phyloP scores from a whole-genome alignment of 2,888 invertebrate species.

The Euzophera pinguis region DNA sequence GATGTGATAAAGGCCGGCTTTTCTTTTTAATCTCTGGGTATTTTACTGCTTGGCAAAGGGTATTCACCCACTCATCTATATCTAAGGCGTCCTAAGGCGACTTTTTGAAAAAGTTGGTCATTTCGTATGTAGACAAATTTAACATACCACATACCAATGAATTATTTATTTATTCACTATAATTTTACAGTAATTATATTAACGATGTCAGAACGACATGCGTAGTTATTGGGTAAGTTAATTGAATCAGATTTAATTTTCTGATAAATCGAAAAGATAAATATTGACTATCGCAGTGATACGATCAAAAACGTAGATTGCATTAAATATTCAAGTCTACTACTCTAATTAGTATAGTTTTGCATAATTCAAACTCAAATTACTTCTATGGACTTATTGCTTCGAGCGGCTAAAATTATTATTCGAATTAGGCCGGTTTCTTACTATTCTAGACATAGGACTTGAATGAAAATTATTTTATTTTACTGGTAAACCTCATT shows the following conservation, averaged over 20 bases:
- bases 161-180: background rate
- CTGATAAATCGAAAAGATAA: constrained; percentile 1
- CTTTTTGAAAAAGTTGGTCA: no score
- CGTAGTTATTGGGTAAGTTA: background rate
- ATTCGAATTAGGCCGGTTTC: background rate
- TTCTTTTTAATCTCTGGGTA: no score
- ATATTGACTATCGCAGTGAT: background rate
- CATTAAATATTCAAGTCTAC: background rate
- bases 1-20: no score
- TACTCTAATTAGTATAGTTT: background rate
- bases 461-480: background rate
- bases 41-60: no score
- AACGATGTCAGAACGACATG: background rate
- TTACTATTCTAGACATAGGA: background rate
- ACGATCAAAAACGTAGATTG: background rate
- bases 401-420: background rate
- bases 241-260: constrained; percentile 5
- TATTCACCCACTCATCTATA: no score
- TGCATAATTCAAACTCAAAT: background rate
- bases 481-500: background rate
- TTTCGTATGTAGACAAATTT: no score
- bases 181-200: background rate
- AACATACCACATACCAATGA: background rate
- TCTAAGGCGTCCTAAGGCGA: no score
- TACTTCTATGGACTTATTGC: background rate